Evolutionary conservation across 2,797 vertebrate species (phyloP), one percentile per base, ranked within the genome.

Genomic region (Aeoliscus strigatus): DNA sequence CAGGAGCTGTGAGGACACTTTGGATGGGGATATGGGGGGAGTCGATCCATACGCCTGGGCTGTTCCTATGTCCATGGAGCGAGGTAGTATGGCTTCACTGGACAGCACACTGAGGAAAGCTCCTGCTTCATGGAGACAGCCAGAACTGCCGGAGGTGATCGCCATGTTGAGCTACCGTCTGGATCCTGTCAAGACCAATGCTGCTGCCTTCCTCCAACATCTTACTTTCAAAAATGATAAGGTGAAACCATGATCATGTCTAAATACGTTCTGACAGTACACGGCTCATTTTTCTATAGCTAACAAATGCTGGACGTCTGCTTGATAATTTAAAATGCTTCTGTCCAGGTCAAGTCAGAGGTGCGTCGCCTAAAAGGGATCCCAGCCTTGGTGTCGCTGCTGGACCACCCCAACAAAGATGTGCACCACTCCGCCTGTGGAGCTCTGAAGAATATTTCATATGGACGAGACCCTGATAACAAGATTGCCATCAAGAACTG

Each of bases 401-500:
- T 98, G 58, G 95, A 97, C 61, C 93, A 97, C 51, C 93, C 94
- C 33, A 92, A 91, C 72, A 97, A 94, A 31, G 93, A 97, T 13
- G 95, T 99, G 45, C 94, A 97, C 66, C 91, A 94, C 0, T 92
- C 93, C 0, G 94, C 94, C 34, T 98, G 94, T 0, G 96, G 96
- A 0, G 96, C 96, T 0, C 89, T 99, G 7, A 98, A 98, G 82
- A 99, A 99, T 75, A 96, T 99, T 82, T 98, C 95, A 31, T 99
- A 88, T 0, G 96, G 96, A 13, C 87, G 90, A 16, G 94, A 98
- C 79, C 88, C 81, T 37, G 95, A 99, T 59, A 99, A 99, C 75
- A 99, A 99, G 84, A 90, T 98, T 0, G 94, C 96, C 52, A 95
- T 99, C 70, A 98, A 98, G 81, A 98, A 98, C 81, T 99, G 94